Percentiles rank a stretch among this genome's conserved stretches.
Conservation (phyloP, 64 coral and sea anemone genomes). For the Dendronephthya gigantea region DNA sequence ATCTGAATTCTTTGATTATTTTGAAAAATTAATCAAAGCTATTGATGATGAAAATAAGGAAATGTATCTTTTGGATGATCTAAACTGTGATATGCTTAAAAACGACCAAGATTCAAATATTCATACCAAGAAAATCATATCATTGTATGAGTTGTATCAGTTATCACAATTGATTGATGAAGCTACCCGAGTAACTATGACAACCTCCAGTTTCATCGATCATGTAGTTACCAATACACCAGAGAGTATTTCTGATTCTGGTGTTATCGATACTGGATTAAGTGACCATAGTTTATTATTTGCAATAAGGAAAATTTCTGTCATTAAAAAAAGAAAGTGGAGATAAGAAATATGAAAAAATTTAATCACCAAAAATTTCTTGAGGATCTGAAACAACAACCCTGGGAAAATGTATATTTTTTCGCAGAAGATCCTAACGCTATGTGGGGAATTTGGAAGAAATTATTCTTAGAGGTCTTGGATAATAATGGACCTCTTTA, state of each 20-base stretch:
- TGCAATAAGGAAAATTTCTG: neutral
- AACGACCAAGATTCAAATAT: neutral
- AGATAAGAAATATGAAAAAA: slow-evolving; percentile 12
- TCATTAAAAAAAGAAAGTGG: neutral
- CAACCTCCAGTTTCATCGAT: neutral
- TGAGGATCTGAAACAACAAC: neutral
- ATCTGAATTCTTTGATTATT: neutral
- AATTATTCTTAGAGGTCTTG: slow-evolving; percentile 2
- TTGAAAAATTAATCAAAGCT: neutral
- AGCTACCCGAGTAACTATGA: neutral
- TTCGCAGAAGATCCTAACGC: neutral
- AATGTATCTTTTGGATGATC: neutral
- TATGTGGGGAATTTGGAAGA: neutral
- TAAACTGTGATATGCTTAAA: slow-evolving; percentile 7
- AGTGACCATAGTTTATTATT: neutral
- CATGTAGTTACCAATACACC: neutral
- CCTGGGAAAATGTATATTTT: neutral
- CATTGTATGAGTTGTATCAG: too few relatives aligned
- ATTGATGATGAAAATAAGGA: slow-evolving; percentile 1
- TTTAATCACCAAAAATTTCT: neutral
- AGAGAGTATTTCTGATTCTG: neutral
- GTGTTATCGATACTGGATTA: neutral
- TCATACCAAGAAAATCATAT: neutral
- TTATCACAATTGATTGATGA: neutral
- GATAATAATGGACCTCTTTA: neutral